These are phyloP conservation scores for Plutella xylostella DNA, from an alignment of 2,888 invertebrate species.

Conservation along the genomic window DNA sequence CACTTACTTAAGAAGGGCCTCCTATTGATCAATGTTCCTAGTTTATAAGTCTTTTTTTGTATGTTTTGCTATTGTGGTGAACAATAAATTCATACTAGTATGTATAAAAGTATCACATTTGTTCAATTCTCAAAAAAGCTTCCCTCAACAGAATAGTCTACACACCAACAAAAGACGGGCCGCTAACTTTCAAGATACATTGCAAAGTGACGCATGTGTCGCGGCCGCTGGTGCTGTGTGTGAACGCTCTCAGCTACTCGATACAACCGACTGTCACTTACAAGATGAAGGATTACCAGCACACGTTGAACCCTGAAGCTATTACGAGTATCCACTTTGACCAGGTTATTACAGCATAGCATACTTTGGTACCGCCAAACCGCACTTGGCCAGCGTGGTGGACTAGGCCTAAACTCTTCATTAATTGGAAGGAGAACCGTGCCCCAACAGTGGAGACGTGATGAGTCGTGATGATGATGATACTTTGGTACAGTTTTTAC, in stretches of 20 bases:
- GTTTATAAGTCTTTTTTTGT: constrained; percentile 11
- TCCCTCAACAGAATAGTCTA: constrained; percentile 68
- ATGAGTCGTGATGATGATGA: too few relatives aligned
- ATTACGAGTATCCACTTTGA: constrained; percentile 54
- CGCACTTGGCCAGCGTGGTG: background rate
- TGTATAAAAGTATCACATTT: too few relatives aligned
- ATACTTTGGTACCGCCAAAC: background rate
- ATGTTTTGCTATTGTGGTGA: too few relatives aligned
- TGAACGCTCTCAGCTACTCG: constrained; percentile 63
- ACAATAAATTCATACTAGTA: too few relatives aligned
- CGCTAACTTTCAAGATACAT: constrained; percentile 65
- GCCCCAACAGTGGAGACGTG: too few relatives aligned
- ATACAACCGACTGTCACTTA: constrained; percentile 64
- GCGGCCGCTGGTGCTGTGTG: constrained; percentile 56
- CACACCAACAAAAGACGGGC: constrained; percentile 64
- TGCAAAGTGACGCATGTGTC: constrained; percentile 65
- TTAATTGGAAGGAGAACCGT: too few relatives aligned
- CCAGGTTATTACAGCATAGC: constrained; percentile 30
- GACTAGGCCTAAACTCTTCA: too few relatives aligned
- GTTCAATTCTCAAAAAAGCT: too few relatives aligned
- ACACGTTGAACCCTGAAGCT: constrained; percentile 40
- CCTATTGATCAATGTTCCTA: background rate
- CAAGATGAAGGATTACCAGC: constrained; percentile 46
- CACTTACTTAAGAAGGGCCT: background rate
- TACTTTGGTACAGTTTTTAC: too few relatives aligned